A percentile compares a stretch with the other conserved stretches of the same genome.
These are phyloP conservation scores for Scaptomyza graminum DNA, from an alignment of 1,140 invertebrate genomes.

Conservation along the genomic window DNA sequence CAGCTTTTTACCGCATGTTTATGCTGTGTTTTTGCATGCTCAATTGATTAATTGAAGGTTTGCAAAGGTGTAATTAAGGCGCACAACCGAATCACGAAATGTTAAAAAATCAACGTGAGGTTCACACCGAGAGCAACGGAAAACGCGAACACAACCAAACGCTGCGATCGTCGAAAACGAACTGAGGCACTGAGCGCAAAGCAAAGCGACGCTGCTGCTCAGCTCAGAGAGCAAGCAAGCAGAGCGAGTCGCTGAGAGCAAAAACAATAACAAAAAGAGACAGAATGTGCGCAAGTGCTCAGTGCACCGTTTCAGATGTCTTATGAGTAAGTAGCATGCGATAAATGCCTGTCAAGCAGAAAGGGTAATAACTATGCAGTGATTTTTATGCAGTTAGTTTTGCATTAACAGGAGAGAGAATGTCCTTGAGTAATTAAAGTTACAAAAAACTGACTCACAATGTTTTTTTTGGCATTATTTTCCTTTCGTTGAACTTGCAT, in stretches of 20 bases:
- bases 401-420: background rate
- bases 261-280: constrained; percentile 6
- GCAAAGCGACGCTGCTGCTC: constrained; percentile 1
- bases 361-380: background rate
- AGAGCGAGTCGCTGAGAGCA: constrained; percentile 1
- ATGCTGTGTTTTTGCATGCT: constrained; percentile 37
- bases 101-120: constrained; percentile 18
- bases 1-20: constrained; percentile 30
- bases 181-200: constrained; percentile 27
- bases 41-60: constrained; percentile 75
- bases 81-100: constrained; percentile 51
- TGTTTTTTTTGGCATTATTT: constrained; percentile 2
- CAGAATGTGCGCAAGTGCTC: constrained; percentile 14
- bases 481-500: constrained; percentile 13
- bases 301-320: background rate
- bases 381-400: constrained; percentile 9
- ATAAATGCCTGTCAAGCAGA: constrained; percentile 43
- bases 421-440: background rate
- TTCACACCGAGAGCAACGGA: background rate
- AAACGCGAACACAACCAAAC: constrained; percentile 51
- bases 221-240: constrained; percentile 13
- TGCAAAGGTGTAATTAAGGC: constrained; percentile 67
- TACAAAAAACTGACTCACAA: background rate
- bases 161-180: constrained; percentile 63
- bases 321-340: constrained; percentile 51